Evolutionary conservation across 2,888 invertebrate species (phyloP), one percentile per base, ranked within the genome.

Genomic region (Loripinus fragilis): DNA sequence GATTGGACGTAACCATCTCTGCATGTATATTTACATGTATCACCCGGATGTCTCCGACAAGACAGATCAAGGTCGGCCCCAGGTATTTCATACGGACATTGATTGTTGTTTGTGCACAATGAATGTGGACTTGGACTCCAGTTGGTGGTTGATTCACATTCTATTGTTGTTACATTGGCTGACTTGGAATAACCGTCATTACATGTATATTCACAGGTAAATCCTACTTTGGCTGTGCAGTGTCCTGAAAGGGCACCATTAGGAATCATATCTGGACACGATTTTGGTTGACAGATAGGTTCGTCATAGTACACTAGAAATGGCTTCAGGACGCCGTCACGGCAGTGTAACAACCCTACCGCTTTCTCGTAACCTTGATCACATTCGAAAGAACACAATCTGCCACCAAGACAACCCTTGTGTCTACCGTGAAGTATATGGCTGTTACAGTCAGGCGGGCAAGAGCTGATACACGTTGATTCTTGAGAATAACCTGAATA

Each of bases 121-220:
- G 55, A 25, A 28, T 55, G 55, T 28, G 55, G 55, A 25, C 28
- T 28, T 55, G 30, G 28, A 28, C 55, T 55, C 55, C 55, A 55
- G 23, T 28, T 55, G 3, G 55, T 55, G 23, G 55, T 10, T 25
- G 55, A 8, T 23, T 28, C 55, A 55, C 55, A 55, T 10, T 8
- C 3, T 10, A 55, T 55, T 20, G 48, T 48, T 20, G 48, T 20
- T 5, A 20, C 48, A 20, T 8, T 20, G 17, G 48, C n/a, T 28
- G 23, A 28, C 30, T 23, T 55, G 2, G 23, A 17, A 17, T 55
- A 55, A 8, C 30, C 55, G 2, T 25, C 2, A 28, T 55, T 28
- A 28, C 55, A 55, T 3, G 55, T 25, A 28, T 55, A 55, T 28
- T 55, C 15, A 28, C 55, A 55, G 23, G 25, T 28, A 10, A 28